phyloP scores from a whole-genome alignment of 2,113 vertebrate species.

The Loxodonta africana region DNA sequence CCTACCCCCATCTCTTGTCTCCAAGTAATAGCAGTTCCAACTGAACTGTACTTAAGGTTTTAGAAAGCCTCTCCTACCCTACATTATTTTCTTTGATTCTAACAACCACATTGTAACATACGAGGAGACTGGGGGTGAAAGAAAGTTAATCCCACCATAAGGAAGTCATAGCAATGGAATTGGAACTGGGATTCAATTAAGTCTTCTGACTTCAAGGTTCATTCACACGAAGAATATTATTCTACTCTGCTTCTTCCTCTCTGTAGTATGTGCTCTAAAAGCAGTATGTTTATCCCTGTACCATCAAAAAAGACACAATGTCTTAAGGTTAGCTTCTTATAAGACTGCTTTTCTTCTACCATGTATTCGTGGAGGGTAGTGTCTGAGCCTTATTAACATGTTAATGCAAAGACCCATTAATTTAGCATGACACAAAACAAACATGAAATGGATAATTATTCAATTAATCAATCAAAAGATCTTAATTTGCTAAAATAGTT shows the following conservation, averaged over 20 bases:
- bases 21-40: background rate
- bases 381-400: background rate
- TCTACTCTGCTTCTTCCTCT: background rate
- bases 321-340: background rate
- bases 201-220: background rate
- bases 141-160: background rate
- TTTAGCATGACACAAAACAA: background rate
- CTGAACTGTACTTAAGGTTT: background rate
- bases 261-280: background rate
- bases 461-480: background rate
- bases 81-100: background rate
- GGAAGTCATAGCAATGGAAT: background rate
- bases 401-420: background rate
- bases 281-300: background rate
- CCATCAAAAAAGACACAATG: background rate
- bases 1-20: background rate
- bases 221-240: background rate
- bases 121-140: background rate
- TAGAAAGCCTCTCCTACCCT: background rate
- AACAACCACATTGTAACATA: background rate
- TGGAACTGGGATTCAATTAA: background rate
- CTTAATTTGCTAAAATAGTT: constrained; percentile 10
- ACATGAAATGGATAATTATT: background rate
- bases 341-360: background rate
- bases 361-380: background rate